Base-by-base conservation (phyloP, 2,113 vertebrate genomes). In the Felis catus region DNA sequence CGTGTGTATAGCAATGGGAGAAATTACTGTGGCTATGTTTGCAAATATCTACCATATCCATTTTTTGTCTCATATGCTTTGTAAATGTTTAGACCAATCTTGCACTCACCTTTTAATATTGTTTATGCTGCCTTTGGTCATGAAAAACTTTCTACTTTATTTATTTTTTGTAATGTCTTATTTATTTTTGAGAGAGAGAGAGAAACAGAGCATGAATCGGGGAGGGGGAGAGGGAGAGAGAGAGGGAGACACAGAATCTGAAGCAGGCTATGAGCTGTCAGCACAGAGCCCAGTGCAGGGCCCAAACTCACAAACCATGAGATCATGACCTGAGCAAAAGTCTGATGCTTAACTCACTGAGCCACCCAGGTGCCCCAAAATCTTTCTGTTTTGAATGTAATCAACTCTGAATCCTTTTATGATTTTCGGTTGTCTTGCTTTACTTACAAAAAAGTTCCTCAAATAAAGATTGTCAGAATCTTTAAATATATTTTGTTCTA, bases 401-500 rank as follows among this genome's bases (percentile, higher is more conserved):
- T 88, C 63, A 76, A 76, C 5, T 94, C 58, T 81, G 66, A 63
- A 36, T 81, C 29, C 71, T 36, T 16, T 83, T 58, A 45, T 76
- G 55, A 68, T 39, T 91, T 73, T 55, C 48, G 9, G 82, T 88
- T 97, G 91, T 73, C 92, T 86, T 80, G 73, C 73, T 65, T 53
- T 95, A 73, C 36, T 92, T 68, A 45, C 89, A 73, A 89, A 68
- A 89, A 25, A 27, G 18, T 55, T 86, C 31, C 48, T 87, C 9
- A 68, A 82, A 86, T 74, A 92, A 92, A 91, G 19, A 58, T 41
- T 27, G 7, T 76, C 89, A 93, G 68, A 78, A 83, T 83, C 0
- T 96, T 93, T 58, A 79, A 94, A 48, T 95, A n/a, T 29, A 91
- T 70, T 93, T 74, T 91, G n/a, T 79, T 91, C 27, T 68, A 79